phyloP scores from a whole-genome alignment of 1,140 invertebrate species.

The Penaeus chinensis region DNA sequence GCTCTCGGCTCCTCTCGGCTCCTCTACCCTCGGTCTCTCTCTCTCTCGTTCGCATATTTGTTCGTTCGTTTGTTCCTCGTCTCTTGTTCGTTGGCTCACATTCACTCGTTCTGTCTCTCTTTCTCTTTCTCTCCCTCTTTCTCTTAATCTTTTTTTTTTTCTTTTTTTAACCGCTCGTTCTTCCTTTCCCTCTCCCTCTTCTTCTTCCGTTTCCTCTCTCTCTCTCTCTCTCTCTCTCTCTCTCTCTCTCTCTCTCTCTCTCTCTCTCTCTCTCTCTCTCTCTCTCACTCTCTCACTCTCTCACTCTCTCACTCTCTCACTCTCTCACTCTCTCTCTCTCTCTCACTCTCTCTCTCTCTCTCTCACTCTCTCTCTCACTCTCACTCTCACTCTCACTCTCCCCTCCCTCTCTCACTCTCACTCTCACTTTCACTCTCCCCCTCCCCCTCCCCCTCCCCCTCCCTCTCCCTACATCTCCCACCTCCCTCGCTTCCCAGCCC shows the following conservation, averaged over 20 bases:
- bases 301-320: background rate
- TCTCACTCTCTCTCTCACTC: constrained; percentile 17
- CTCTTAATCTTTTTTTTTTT: too few relatives aligned
- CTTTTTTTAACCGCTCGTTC: too few relatives aligned
- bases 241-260: background rate
- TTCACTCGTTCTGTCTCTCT: background rate
- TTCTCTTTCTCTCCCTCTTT: background rate
- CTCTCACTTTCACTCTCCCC: background rate
- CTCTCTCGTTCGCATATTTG: background rate
- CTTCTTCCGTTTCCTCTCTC: too few relatives aligned
- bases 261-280: background rate
- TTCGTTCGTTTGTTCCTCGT: too few relatives aligned
- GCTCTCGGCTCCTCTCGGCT: too few relatives aligned
- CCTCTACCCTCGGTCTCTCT: too few relatives aligned
- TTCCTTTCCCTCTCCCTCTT: too few relatives aligned
- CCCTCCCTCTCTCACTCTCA: background rate
- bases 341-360: background rate
- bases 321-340: background rate
- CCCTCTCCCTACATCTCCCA: background rate
- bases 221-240: too few relatives aligned
- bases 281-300: background rate
- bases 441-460: background rate
- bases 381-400: constrained; percentile 35
- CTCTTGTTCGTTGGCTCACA: too few relatives aligned
- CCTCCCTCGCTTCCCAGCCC: background rate